phyloP scores from a whole-genome alignment of 2,113 vertebrate genomes.

The Psammodynastes pulverulentus region DNA sequence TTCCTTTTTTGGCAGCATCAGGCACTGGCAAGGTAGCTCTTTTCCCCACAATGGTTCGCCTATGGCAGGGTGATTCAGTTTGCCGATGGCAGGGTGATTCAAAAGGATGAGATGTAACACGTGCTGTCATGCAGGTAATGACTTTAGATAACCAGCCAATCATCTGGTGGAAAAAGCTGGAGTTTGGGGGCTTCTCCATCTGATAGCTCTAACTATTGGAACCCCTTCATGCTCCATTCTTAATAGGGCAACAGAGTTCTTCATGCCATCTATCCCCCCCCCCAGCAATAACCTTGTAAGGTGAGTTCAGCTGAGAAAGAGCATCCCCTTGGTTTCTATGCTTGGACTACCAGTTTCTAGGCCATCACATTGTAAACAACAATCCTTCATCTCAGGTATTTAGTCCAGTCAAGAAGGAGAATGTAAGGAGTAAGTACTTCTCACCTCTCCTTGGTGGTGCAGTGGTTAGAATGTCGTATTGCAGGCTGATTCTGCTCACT shows the following conservation, averaged over 20 bases:
- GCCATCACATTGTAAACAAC: not conserved
- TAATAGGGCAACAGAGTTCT: not conserved
- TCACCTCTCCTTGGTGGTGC: not conserved
- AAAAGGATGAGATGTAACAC: not conserved
- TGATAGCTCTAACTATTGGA: not conserved
- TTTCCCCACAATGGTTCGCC: not conserved
- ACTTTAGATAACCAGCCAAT: not conserved
- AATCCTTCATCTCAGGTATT: not conserved
- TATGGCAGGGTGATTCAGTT: not conserved
- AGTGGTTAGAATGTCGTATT: not conserved
- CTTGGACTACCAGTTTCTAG: not conserved
- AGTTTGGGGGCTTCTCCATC: not conserved
- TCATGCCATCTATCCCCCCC: not conserved
- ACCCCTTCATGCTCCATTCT: not conserved
- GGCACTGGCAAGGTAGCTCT: not conserved
- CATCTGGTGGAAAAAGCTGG: not conserved
- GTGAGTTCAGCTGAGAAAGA: not conserved
- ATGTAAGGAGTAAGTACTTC: not conserved
- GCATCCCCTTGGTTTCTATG: not conserved
- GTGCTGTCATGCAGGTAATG: not conserved
- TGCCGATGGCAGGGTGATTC: not conserved
- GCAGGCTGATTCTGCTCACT: not conserved
- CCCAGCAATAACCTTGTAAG: not conserved
- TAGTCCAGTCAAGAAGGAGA: not conserved
- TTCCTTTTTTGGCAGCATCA: not conserved